phyloP scores from a whole-genome alignment of 2,113 vertebrate species.

The Erpornis zantholeuca region DNA sequence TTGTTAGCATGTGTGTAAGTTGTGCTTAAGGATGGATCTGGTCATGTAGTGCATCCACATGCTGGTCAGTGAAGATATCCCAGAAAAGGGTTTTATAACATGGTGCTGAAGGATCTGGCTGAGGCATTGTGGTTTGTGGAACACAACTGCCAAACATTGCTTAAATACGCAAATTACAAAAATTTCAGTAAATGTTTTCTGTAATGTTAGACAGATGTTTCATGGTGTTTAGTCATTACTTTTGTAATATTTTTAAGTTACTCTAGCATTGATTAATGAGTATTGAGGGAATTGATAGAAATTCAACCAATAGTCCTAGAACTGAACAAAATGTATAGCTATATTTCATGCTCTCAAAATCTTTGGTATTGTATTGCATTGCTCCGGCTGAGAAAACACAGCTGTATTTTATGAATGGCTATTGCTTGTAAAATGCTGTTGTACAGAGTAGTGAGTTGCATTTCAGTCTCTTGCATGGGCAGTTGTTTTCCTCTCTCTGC shows the following conservation, averaged over 20 bases:
- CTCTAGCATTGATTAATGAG: background rate
- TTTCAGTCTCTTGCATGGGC: background rate
- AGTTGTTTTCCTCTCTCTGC: background rate
- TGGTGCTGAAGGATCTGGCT: background rate
- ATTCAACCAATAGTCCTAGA: background rate
- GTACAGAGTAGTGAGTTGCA: background rate
- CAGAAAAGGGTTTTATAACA: background rate
- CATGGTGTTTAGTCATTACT: background rate
- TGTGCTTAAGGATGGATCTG: background rate
- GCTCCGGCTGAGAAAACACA: background rate
- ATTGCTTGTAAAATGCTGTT: background rate
- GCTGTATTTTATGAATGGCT: background rate
- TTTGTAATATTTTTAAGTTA: background rate
- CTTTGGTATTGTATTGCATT: background rate
- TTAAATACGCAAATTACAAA: background rate
- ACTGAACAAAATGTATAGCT: background rate
- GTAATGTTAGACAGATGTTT: background rate
- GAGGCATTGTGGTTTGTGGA: background rate
- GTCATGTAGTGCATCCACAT: accelerated
- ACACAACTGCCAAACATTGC: background rate
- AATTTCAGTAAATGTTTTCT: background rate
- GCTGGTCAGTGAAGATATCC: background rate
- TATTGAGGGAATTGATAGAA: background rate
- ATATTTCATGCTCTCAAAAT: background rate
- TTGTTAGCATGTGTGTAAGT: background rate